Evolutionary conservation across 2,797 vertebrate genomes (phyloP).

Genomic region (Bryconaethiops microstoma): DNA sequence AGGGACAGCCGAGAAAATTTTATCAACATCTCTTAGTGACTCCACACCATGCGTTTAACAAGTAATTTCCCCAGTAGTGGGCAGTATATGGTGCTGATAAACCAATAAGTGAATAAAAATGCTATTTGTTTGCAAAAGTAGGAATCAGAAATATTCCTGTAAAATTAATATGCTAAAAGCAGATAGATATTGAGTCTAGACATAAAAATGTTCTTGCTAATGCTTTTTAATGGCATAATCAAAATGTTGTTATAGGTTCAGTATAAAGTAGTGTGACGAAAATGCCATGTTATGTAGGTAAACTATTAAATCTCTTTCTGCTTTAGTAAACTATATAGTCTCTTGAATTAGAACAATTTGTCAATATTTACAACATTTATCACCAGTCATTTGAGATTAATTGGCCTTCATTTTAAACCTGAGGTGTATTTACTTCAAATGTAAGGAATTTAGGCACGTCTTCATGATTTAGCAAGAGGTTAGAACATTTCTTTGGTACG

Average conservation of each 20-base stretch:
- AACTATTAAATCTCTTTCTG: background rate
- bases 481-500: conserved; percentile 24
- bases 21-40: background rate
- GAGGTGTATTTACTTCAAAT: background rate
- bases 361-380: conserved; percentile 14
- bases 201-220: background rate
- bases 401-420: conserved; percentile 20
- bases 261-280: background rate
- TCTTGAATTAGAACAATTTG: background rate
- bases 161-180: conserved; percentile 1
- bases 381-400: background rate
- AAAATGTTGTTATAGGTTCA: background rate
- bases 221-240: background rate
- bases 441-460: background rate
- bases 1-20: background rate
- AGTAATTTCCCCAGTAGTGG: conserved; percentile 31
- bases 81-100: background rate
- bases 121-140: background rate
- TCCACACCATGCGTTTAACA: background rate
- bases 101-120: background rate
- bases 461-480: background rate
- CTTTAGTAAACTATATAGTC: background rate
- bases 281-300: background rate
- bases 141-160: background rate
- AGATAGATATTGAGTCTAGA: background rate